A percentile compares a stretch with the other conserved stretches of the same genome.
phyloP scores from a whole-genome alignment of 2,797 vertebrate species.

The Falco berigora region DNA sequence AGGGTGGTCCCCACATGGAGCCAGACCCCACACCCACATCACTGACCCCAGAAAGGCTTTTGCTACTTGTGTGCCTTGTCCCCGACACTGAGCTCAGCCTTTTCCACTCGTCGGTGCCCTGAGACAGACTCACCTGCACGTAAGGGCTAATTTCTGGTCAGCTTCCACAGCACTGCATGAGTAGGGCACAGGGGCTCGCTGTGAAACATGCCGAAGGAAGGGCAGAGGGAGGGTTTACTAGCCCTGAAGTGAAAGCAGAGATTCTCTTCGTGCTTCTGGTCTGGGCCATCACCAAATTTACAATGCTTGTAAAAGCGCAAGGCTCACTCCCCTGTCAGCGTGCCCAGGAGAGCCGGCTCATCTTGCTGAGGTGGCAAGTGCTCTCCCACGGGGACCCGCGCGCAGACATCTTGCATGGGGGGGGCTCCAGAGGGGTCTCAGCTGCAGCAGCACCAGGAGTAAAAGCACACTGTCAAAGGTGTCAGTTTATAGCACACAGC shows the following conservation, averaged over 20 bases:
- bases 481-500: background rate
- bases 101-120: background rate
- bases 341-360: background rate
- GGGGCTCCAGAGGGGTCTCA: background rate
- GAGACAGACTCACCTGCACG: background rate
- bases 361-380: background rate
- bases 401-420: accelerated
- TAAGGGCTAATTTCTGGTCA: background rate
- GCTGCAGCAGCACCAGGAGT: background rate
- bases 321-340: background rate
- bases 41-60: background rate
- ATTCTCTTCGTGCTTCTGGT: background rate
- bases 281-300: background rate
- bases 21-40: background rate
- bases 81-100: background rate
- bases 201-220: accelerated
- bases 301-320: background rate
- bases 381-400: accelerated
- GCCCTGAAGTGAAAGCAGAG: background rate
- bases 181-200: accelerated
- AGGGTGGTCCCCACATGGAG: accelerated
- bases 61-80: background rate
- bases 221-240: background rate
- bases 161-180: accelerated
- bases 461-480: constrained; percentile 1